Evolutionary conservation across 2,797 vertebrate species (phyloP).

Genomic region (Coranthus polyacanthus): DNA sequence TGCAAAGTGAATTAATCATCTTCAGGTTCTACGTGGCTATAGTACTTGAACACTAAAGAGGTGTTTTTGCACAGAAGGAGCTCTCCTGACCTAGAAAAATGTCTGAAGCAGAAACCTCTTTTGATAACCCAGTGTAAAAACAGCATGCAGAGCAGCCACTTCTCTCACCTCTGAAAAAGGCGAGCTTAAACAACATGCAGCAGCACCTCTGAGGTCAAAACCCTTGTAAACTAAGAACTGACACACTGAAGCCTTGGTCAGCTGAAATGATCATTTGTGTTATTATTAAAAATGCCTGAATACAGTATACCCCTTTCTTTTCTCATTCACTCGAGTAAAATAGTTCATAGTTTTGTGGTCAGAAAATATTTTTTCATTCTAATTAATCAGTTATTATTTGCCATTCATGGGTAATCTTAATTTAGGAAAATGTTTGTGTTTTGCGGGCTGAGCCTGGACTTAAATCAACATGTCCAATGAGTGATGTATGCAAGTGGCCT

Average conservation of each 20-base stretch:
- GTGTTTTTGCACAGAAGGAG: constrained; percentile 57
- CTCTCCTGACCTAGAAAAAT: constrained; percentile 82
- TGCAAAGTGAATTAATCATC: constrained; percentile 37
- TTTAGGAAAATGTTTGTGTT: constrained; percentile 16
- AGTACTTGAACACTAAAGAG: constrained; percentile 52
- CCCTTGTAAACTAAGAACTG: constrained; percentile 16
- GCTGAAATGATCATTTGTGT: constrained; percentile 13
- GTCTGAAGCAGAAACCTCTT: constrained; percentile 63
- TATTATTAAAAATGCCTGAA: constrained; percentile 18
- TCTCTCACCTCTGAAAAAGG: constrained; percentile 52
- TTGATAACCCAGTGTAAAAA: constrained; percentile 72
- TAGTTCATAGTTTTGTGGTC: constrained; percentile 13
- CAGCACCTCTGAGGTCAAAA: constrained; percentile 42
- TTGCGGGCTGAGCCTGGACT: constrained; percentile 19
- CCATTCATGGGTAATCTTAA: constrained; percentile 17
- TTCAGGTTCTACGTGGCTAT: constrained; percentile 43
- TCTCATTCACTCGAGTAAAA: constrained; percentile 36
- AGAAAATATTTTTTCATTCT: constrained; percentile 40
- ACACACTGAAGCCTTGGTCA: constrained; percentile 4
- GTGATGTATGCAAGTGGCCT: constrained; percentile 23
- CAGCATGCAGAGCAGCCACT: constrained; percentile 33
- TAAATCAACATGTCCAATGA: constrained; percentile 21
- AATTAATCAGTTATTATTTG: constrained; percentile 36
- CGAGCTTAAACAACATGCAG: constrained; percentile 38
- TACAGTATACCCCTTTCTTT: not conserved